Base-by-base conservation (phyloP, 2,113 vertebrate species). In the Choloepus hoffmanni region DNA sequence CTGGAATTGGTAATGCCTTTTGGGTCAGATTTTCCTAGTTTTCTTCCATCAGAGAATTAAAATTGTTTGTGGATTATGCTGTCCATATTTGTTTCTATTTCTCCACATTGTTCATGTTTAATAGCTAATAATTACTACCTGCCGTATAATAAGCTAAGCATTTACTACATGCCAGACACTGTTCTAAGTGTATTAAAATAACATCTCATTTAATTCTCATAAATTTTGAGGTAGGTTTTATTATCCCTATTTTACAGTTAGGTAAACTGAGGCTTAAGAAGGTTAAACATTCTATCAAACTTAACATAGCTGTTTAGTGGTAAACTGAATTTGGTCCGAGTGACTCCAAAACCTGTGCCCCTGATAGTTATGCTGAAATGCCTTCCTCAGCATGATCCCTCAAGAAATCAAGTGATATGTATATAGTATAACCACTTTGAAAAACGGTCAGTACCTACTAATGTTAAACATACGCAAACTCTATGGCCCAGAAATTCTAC, bases 1-100 rank as follows among this genome's bases (percentile, higher is more conserved):
- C 93, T 95, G 84, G 95, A 97, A 83, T 96, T 88, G 93, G 88
- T 89, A 93, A 83, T 96, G 23, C 26, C 78, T 97, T 97, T 89
- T 70, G 90, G 96, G 81, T 87, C 94, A 97, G 85, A 96, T 81
- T 96, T 95, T 96, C 92, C 85, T 73, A 62, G 23, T 94, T 94
- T 81, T 86, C 62, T 96, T 85, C 63, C 30, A 93, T 93, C 55
- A 60, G 91, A 87, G 86, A 97, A 77, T 84, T 94, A 74, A 92
- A 96, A 94, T 93, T 96, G 65, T 95, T 96, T 92, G 45, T 93
- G 43, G 53, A 58, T 89, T 72, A 40, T 73, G 40, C 78, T 85
- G 55, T 9, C n/a, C 65, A 40, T 92, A 74, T 95, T 95, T 96
- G 50, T 88, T 93, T 92, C 60, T 94, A 72, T 85, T 74, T 95